Evolutionary conservation across 2,113 vertebrate species (phyloP).

Genomic region (Cololabis saira): DNA sequence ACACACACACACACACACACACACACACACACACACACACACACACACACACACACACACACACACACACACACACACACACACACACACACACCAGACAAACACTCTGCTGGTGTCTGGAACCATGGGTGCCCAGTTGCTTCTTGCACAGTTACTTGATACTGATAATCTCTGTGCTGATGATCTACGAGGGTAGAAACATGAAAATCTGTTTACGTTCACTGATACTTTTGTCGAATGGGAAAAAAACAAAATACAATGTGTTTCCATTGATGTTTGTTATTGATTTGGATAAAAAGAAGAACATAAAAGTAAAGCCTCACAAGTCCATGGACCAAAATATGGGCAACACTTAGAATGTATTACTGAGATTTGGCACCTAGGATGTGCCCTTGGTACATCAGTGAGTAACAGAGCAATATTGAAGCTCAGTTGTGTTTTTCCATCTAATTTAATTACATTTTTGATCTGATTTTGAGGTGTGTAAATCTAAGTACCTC

Average conservation of each 20-base stretch:
- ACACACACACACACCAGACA: conserved; percentile 33
- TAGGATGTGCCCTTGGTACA: no score
- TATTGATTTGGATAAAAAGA: background rate
- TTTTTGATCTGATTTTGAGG: no score
- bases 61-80: conserved; percentile 37
- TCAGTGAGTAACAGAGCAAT: no score
- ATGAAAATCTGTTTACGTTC: conserved; percentile 12
- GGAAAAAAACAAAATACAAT: background rate
- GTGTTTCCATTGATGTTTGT: background rate
- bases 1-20: conserved; percentile 37
- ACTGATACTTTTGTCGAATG: conserved; percentile 1
- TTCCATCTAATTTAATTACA: no score
- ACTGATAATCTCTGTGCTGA: conserved; percentile 43
- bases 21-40: conserved; percentile 37
- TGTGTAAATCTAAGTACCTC: no score
- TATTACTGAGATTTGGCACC: no score
- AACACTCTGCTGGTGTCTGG: conserved; percentile 48
- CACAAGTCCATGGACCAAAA: no score
- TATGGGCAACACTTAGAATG: no score
- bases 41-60: conserved; percentile 39
- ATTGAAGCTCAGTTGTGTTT: no score
- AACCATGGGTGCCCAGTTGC: conserved; percentile 54
- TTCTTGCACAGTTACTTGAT: conserved; percentile 47
- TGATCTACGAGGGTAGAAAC: conserved; percentile 35
- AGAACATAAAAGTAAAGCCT: no score